These are phyloP conservation scores for Eupelmus urozonus DNA, from an alignment of 2,888 invertebrate genomes.

Conservation along the genomic window DNA sequence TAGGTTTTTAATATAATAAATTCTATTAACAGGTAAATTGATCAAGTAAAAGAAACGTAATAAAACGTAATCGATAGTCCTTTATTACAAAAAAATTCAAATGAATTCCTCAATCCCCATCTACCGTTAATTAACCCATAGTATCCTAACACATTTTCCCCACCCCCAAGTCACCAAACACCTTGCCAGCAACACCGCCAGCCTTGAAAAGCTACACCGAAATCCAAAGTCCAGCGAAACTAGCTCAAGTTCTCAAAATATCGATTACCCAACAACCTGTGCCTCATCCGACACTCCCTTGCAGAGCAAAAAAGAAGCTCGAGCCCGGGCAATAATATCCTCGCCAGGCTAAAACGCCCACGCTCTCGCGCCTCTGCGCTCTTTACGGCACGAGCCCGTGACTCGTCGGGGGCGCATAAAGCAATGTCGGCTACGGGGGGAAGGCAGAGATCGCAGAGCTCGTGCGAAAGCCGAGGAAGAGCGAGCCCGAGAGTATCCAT, in stretches of 20 bases:
- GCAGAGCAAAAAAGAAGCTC: conserved; percentile 1
- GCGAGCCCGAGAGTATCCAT: conserved; percentile 70
- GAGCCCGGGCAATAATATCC: conserved; percentile 67
- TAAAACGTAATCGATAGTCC: no score
- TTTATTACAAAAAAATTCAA: no score
- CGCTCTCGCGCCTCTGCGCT: conserved; percentile 61
- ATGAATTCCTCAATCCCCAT: no score
- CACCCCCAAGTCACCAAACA: no score
- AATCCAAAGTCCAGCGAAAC: no score
- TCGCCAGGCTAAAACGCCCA: not conserved
- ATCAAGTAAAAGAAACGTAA: not conserved
- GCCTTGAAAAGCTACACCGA: no score
- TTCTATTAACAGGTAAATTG: no score
- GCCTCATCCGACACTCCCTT: not conserved
- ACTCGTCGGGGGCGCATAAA: conserved; percentile 70
- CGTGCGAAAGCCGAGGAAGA: no score
- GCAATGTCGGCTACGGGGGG: conserved; percentile 68
- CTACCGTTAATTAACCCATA: no score
- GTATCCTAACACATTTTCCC: no score
- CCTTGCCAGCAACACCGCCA: no score
- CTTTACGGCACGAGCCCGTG: conserved; percentile 68
- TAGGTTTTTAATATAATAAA: no score
- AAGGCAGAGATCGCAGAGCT: conserved; percentile 70
- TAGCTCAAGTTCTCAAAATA: conserved; percentile 5
- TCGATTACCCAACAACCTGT: not conserved